Percentiles rank a stretch among this genome's conserved stretches.
These are phyloP conservation scores for Cydia fagiglandana DNA, from an alignment of 1,140 invertebrate species.

Conservation along the genomic window DNA sequence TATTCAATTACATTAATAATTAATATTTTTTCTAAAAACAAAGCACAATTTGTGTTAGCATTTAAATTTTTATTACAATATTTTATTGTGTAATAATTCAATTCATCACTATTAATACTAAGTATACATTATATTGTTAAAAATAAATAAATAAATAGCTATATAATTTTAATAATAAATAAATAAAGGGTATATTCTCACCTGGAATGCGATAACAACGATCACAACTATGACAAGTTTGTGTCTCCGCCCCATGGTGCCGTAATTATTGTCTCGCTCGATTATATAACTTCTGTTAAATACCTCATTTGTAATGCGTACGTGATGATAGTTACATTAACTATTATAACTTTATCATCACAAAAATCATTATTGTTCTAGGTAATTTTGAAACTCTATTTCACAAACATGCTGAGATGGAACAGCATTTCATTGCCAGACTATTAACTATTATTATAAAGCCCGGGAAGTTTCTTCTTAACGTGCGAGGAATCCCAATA, in stretches of 20 bases:
- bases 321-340: constrained; percentile 19
- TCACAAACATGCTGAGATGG: too few species aligned
- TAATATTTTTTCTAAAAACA: too few species aligned
- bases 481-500: too few species aligned
- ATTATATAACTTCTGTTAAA: constrained; percentile 22
- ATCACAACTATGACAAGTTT: constrained; percentile 48
- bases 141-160: not conserved
- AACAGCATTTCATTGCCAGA: too few species aligned
- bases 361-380: not conserved
- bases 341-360: constrained; percentile 18
- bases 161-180: not conserved
- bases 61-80: too few species aligned
- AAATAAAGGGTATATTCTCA: constrained; percentile 40
- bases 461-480: too few species aligned
- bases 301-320: not conserved
- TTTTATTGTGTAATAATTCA: too few species aligned
- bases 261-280: constrained; percentile 36
- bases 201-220: constrained; percentile 42
- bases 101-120: too few species aligned
- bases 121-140: not conserved
- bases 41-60: too few species aligned
- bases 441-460: too few species aligned
- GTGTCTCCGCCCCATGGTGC: constrained; percentile 54
- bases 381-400: too few species aligned
- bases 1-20: too few species aligned